Base-by-base conservation (phyloP, 1,140 invertebrate species). In the Eupeodes corollae region DNA sequence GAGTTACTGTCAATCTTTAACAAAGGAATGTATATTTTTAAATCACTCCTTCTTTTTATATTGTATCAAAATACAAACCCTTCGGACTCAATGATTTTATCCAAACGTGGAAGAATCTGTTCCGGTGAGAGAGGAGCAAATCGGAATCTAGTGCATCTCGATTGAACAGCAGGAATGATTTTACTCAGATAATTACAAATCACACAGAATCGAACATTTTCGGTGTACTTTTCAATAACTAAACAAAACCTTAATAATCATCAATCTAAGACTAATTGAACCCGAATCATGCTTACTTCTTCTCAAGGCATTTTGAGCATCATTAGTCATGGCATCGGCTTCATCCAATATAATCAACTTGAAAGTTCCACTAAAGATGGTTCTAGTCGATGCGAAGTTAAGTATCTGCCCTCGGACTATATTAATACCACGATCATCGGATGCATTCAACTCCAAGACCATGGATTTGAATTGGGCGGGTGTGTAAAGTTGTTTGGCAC, bases 311-410 rank as follows among this genome's bases (percentile, higher is more conserved):
- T 98, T 98, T 70, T 99, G 97, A 5, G 97, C 97, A 82, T 99
- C 95, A 67, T 92, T 90, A 3, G 97, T 99, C 97, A 99, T 99
- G 2, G 96, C 92, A 80, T 99, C 97, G 10, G 96, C 96, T 79
- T 99, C 97, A 79, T 99, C 97, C 11, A 99, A 70, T 55, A 99
- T 98, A 38, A 99, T 91, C 12, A 99, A 73, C 70, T 99, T 99
- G 53, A 91, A 94, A 1, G 89, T 87, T 45, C 83, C 82, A 71
- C 84, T 92, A 63, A 97, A 96, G 57, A 99, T 90, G 9, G 91
- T 94, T 62, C 88, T 81, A n/a, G 93, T 98, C 51, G 90, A 92
- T 1, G 96, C 95, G 81, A 99, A 99, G 68, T 83, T 97, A n/a
- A 98, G 73, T 54, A 99, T 94, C 69, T 92, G 86, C 5, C 89